Base-by-base conservation (phyloP, 64 coral and sea anemone genomes). In the Stylophora pistillata region DNA sequence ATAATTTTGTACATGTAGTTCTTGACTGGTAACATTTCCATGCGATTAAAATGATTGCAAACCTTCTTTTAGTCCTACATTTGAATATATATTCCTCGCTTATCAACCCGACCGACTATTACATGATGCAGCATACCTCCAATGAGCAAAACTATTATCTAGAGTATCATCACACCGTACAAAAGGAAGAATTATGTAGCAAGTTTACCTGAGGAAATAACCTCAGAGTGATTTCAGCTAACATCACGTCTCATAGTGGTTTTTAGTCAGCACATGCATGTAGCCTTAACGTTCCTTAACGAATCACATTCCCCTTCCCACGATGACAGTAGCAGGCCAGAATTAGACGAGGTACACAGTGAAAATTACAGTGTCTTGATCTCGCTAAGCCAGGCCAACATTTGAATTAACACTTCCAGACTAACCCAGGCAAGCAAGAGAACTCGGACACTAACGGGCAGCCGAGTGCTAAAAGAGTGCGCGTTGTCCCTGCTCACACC, bases 361-460 rank as follows among this genome's bases (percentile, higher is more conserved):
- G 62, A 21, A 52, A 53, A 28, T 84, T 62, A 84, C 60, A 84
- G 80, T 82, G 79, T 64, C 27, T 59, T 53, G 69, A 84, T 84
- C 80, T 84, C 80, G 30, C 80, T 84, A 62, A 84, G 62, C 64
- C 31, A 33, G 80, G 80, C 80, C 80, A 84, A 84, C 80, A 84
- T 84, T 84, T 84, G 37, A 47, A 47, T 47, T 84, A 84, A 84
- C 60, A 84, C 90, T 76, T 87, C 71, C 94, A 96, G 94, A 96
- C 91, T 80, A 92, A 96, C 56, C 90, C 89, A 65, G 94, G 94
- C 74, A 96, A 96, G 91, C 94, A 96, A 71, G 94, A 96, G 69
- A 96, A 96, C 91, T 96, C 94, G 55, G 94, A 95, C 90, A 91
- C 77, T 69, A 96, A 96, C 47, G 94, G 94, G 28, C 94, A 96